Percentiles rank a stretch among this genome's conserved stretches.
Evolutionary conservation across 2,797 vertebrate genomes (phyloP).

Genomic region (Clarias platycephalus): DNA sequence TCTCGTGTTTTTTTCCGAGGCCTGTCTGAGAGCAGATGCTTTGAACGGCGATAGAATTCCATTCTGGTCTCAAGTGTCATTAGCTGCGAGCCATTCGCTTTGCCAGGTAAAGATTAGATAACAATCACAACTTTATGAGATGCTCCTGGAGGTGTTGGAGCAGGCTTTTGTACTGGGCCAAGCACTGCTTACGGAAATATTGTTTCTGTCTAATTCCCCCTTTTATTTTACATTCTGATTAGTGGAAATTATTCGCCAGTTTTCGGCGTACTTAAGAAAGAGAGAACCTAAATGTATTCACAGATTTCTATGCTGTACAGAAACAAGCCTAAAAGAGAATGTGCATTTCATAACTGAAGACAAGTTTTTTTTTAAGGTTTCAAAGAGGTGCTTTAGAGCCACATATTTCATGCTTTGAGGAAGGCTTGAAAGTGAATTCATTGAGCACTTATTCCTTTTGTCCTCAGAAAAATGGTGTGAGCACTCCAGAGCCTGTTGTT

Average conservation of each 20-base stretch:
- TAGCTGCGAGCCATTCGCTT: conserved; percentile 76
- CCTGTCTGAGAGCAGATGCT: conserved; percentile 72
- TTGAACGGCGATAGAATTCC: conserved; percentile 74
- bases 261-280: not conserved
- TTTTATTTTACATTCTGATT: not conserved
- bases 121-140: conserved; percentile 79
- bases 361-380: conserved; percentile 34
- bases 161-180: conserved; percentile 58
- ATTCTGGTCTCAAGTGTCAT: conserved; percentile 78
- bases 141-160: conserved; percentile 72
- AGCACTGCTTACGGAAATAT: not conserved
- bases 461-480: conserved; percentile 46
- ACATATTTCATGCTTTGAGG: conserved; percentile 43
- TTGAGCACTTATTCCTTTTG: conserved; percentile 48
- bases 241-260: conserved; percentile 4
- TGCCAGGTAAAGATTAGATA: conserved; percentile 82
- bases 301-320: not conserved
- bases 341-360: not conserved
- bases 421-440: conserved; percentile 49
- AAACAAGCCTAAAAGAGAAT: not conserved
- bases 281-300: not conserved
- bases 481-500: conserved; percentile 53
- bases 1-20: conserved; percentile 63
- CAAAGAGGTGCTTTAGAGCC: conserved; percentile 39
- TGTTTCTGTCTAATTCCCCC: not conserved